These are phyloP conservation scores for Drosophila quasianomalipes DNA, from an alignment of 2,888 invertebrate genomes.

Conservation along the genomic window DNA sequence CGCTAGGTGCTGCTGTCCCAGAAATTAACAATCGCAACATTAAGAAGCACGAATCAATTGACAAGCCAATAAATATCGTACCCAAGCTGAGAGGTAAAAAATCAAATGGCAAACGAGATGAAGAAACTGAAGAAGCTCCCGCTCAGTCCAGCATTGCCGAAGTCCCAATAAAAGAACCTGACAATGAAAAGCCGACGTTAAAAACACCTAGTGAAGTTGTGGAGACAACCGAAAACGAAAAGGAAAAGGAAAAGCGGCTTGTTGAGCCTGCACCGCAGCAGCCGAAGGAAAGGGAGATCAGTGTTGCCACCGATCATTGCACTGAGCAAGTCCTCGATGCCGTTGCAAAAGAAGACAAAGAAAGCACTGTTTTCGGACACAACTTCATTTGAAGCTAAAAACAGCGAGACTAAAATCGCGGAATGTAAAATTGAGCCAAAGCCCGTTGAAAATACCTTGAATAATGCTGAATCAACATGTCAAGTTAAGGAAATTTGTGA, in stretches of 20 bases:
- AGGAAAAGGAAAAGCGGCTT: not conserved
- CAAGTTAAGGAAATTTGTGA: constrained; percentile 20
- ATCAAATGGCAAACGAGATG: constrained; percentile 66
- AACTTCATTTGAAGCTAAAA: constrained; percentile 42
- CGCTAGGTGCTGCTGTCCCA: constrained; percentile 13
- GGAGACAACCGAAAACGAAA: constrained; percentile 27
- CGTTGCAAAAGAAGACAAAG: constrained; percentile 84
- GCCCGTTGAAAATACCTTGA: constrained; percentile 9
- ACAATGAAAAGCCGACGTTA: constrained; percentile 1
- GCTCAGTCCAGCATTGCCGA: constrained; percentile 6
- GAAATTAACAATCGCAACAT: constrained; percentile 26
- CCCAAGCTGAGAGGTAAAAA: constrained; percentile 83
- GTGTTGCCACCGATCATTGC: constrained; percentile 17
- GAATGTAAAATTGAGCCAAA: constrained; percentile 39
- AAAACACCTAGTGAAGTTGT: constrained; percentile 21
- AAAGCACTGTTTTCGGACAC: constrained; percentile 82
- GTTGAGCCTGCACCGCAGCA: constrained; percentile 3
- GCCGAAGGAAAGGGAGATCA: constrained; percentile 23
- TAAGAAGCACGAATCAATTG: constrained; percentile 50
- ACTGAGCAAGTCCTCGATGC: constrained; percentile 83
- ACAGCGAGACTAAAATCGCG: constrained; percentile 5
- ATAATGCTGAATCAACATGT: not conserved
- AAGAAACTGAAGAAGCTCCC: constrained; percentile 43
- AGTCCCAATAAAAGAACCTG: constrained; percentile 10
- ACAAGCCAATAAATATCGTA: constrained; percentile 83